A percentile compares a stretch with the other conserved stretches of the same genome.
Conservation (phyloP, 2,113 vertebrate species). For the Centropus unirufus region DNA sequence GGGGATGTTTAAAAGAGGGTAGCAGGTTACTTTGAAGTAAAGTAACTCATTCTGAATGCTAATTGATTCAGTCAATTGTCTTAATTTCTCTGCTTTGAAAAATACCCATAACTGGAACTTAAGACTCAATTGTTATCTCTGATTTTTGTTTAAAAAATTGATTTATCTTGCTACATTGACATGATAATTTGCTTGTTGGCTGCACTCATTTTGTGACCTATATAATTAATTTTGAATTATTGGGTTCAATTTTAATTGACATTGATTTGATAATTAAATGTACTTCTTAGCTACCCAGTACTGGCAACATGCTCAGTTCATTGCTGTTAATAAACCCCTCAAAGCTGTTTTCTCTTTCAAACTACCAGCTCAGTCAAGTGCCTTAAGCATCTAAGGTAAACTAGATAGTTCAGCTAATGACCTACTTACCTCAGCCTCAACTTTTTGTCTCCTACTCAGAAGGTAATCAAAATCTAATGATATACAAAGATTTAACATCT, state of each 20-base stretch:
- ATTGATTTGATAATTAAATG: constrained; percentile 45
- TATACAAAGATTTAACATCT: neutral
- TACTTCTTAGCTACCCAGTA: neutral
- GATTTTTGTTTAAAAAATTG: constrained; percentile 23
- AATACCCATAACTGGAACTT: neutral
- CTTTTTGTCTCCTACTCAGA: neutral
- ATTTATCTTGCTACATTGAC: neutral
- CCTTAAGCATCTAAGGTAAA: neutral
- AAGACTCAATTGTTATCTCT: neutral
- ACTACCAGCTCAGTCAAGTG: neutral
- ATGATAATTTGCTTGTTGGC: neutral
- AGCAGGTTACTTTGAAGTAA: neutral
- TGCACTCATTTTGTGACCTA: constrained; percentile 11
- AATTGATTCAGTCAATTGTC: neutral
- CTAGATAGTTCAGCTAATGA: neutral
- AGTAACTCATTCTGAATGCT: neutral
- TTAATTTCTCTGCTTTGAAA: neutral
- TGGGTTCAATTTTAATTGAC: constrained; percentile 39
- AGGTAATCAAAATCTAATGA: neutral
- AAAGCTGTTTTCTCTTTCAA: neutral
- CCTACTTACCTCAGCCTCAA: neutral
- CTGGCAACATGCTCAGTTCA: neutral
- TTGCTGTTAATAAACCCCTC: neutral
- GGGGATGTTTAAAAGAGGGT: neutral
- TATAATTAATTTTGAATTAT: constrained; percentile 31